Evolutionary conservation across 1,140 invertebrate species (phyloP), one percentile per base, ranked within the genome.

Genomic region (Drosophila nebulosa): DNA sequence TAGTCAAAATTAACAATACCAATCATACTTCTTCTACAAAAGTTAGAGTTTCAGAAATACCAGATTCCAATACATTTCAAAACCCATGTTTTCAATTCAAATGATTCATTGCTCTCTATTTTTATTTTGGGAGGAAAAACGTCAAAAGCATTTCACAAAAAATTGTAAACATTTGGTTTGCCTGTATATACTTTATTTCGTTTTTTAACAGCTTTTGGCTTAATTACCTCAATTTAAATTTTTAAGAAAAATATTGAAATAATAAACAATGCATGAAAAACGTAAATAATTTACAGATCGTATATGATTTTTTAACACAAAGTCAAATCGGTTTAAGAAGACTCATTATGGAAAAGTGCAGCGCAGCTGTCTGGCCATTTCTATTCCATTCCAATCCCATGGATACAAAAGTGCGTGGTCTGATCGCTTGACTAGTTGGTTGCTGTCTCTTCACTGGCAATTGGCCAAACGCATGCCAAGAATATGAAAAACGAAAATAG

Each of bases 201-300:
- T 68, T 42, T 58, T 58, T 32, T 30, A 46, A 46, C 39, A 46
- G 6, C 39, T 55, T 67, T 26, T 57, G 63, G 36, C 50, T 85
- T 85, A 74, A 85, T 84, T 84, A 69, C 80, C 64, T 75, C 61
- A 74, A 85, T 83, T 84, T 79, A 53, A 78, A 64, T 70, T 66
- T 39, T 42, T 58, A 60, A 67, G 61, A 72, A 66, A 69, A 66
- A 74, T 66, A 74, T 70, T 27, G 46, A 64, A 80, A 84, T 67
- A 70, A 85, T 74, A 86, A 85, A 85, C 78, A 85, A 85, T 35
- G 30, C n/a, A n/a, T 60, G 69, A 68, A 67, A 75, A 71, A 52
- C 69, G 68, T 79, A 84, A 85, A 85, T 75, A 75, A 81, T 88
- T 86, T 70, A 68, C 55, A 69, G 69, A 77, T 52, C 35, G 58